Conservation (phyloP, 2,888 invertebrate species). For the Himalopsyche japonica region DNA sequence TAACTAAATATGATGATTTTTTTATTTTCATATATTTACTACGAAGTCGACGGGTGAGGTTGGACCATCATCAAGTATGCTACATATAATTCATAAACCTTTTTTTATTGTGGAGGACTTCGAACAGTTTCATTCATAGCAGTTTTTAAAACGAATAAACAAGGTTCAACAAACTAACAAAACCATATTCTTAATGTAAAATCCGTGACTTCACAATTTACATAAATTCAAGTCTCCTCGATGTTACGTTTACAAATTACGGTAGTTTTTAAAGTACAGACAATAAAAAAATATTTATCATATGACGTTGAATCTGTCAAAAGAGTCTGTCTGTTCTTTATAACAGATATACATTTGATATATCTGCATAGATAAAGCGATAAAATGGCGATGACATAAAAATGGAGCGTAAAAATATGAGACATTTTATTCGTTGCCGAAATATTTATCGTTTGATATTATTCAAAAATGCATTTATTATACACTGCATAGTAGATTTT, state of each 20-base stretch:
- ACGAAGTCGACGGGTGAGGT: too few species aligned
- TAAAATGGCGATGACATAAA: background rate
- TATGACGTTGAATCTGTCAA: too few species aligned
- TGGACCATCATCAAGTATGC: too few species aligned
- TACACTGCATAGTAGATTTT: background rate
- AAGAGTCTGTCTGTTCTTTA: background rate
- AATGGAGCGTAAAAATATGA: background rate
- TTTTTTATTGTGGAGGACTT: too few species aligned
- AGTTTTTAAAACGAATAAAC: background rate
- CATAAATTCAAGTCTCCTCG: background rate
- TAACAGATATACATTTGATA: background rate
- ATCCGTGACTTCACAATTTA: background rate
- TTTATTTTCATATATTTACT: too few species aligned
- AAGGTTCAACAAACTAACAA: background rate
- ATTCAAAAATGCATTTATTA: background rate
- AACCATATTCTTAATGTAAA: background rate
- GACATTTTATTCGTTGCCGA: background rate
- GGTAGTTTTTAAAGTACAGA: background rate
- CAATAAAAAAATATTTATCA: too few species aligned
- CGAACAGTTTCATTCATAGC: background rate
- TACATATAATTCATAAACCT: too few species aligned
- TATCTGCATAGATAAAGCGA: background rate
- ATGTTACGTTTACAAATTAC: background rate
- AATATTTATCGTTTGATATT: background rate
- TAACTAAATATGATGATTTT: too few species aligned